These are phyloP conservation scores for Drosophila rhopaloa DNA, from an alignment of 1,140 invertebrate species.

Conservation along the genomic window DNA sequence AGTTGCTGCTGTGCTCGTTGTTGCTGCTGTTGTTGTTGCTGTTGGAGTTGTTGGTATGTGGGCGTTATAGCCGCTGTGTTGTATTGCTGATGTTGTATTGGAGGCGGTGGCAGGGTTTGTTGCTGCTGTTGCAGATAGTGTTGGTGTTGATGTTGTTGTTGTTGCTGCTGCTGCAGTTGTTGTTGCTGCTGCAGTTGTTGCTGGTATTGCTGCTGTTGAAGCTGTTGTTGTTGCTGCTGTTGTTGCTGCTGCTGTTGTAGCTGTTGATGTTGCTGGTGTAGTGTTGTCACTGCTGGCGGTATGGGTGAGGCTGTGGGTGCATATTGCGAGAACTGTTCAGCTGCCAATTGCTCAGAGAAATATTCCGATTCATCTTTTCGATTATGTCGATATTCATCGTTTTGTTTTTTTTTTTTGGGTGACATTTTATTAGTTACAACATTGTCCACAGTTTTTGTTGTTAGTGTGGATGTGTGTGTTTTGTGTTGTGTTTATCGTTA, in stretches of 20 bases:
- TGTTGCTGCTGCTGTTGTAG: conserved; percentile 43
- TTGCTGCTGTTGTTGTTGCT: conserved; percentile 55
- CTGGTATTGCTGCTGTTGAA: conserved; percentile 28
- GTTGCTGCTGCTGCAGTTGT: conserved; percentile 75
- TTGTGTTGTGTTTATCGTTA: conserved; percentile 48
- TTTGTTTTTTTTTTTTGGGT: conserved; percentile 11
- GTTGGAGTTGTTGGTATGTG: conserved; percentile 78
- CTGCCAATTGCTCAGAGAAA: conserved; percentile 85
- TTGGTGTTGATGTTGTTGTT: conserved; percentile 57
- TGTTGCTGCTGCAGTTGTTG: conserved; percentile 14
- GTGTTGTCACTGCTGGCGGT: conserved; percentile 57
- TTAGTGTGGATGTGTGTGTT: conserved; percentile 35
- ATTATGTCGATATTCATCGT: conserved; percentile 15
- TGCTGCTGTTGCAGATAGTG: conserved; percentile 80
- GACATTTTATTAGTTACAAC: conserved; percentile 19
- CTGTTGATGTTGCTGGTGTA: conserved; percentile 53
- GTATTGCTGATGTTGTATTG: conserved; percentile 83
- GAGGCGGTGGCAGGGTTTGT: conserved; percentile 76
- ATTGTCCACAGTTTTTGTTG: conserved; percentile 50
- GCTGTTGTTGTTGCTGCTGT: conserved; percentile 35
- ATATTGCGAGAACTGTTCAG: conserved; percentile 85
- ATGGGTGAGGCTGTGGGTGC: conserved; percentile 79
- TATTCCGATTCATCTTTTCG: conserved; percentile 83
- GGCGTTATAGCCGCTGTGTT: conserved; percentile 76
- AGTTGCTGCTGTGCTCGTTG: conserved; percentile 77